Base-by-base conservation (phyloP, 2,113 vertebrate genomes). In the Phrynosoma blainvillii region DNA sequence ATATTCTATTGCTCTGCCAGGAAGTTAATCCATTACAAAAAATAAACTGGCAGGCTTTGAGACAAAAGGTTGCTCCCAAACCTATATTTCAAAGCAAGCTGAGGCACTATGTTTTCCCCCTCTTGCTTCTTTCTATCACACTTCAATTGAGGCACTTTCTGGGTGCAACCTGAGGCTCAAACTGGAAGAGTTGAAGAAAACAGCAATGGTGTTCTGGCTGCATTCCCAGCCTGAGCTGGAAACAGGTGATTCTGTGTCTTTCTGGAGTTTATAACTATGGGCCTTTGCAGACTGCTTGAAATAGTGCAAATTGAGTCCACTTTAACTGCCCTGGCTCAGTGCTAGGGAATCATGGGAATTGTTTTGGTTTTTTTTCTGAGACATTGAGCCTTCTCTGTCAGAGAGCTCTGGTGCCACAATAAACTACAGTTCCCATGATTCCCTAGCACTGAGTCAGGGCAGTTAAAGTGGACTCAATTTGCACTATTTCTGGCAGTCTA, bases 181-280 rank as follows among this genome's bases (percentile, higher is more conserved):
- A 93, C 65, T 5, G 0, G 32, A n/a, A 32, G 1, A 52, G 47
- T 23, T 65, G 42, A 86, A 65, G 5, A 77, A 23, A 91, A 82
- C 56, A 90, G 56, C 40, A 70, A 2, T 0, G 4, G 12, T 80
- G 77, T 90, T 90, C 77, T 83, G 82, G 86, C 86, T 25, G 2
- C 11, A 52, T 16, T 86, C 87, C 20, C 52, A 36, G 0, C 0
- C 27, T 84, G 88, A 84, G 68, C 0, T 0, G 10, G 32, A 0
- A 0, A 62, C 70, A 92, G 20, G 13, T 2, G 21, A 80, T 86
- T 86, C 93, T 62, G 70, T 56, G 91, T 12, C 1, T 88, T n/a
- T 90, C 85, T 74, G 77, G 73, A 85, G 6, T 79, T 32, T 14
- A 82, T 5, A 73, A 54, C 0, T 77, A 74, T n/a, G n/a, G n/a